Base-by-base conservation (phyloP, 2,888 invertebrate species). In the Sthenelais limicola region DNA sequence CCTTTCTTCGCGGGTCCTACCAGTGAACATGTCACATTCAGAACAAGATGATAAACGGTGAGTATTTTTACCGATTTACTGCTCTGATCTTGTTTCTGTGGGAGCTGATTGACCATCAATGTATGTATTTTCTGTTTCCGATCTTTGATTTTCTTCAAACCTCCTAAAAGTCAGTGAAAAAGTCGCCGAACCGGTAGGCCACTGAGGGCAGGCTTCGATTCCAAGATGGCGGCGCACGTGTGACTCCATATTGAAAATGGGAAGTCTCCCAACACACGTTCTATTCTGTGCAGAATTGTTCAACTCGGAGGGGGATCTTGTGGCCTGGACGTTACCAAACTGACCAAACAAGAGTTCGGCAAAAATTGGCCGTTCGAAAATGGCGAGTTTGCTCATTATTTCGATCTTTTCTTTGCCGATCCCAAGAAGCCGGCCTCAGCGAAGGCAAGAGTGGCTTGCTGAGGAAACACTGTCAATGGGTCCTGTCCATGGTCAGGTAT, bases 1-100 rank as follows among this genome's bases (percentile, higher is more conserved):
- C 74, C 71, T 74, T 74, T 74, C 74, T 74, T 74, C 71, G 74
- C 74, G 74, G 71, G 51, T 69, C 71, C 43, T 43, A 54, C 54
- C 62, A 51, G 62, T 73, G 71, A 74, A 74, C 74, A 74, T 74
- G 74, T 74, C 74, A 35, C 49, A 74, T 73, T 18, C 72, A 15
- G 74, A 72, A 5, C 38, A 72, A 49, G 72, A 74, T 74, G 74
- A 62, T 73, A 47, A 28, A 74, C 66, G 74, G 74, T 74, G 73
- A 47, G 67, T 35, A 43, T 73, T 30, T 73, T 43, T 21, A 24
- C 24, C 9, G 18, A 21, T 73, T 47, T 48, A 21, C 18, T 54
- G 30, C 26, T 33, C 33, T 21, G 35, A 49, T 33, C 21, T 28
- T 2, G 15, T 21, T 15, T 15, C 24, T 21, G 24, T 33, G 49